Evolutionary conservation across 2,797 vertebrate species (phyloP).

Genomic region (Eutrigla gurnardus): DNA sequence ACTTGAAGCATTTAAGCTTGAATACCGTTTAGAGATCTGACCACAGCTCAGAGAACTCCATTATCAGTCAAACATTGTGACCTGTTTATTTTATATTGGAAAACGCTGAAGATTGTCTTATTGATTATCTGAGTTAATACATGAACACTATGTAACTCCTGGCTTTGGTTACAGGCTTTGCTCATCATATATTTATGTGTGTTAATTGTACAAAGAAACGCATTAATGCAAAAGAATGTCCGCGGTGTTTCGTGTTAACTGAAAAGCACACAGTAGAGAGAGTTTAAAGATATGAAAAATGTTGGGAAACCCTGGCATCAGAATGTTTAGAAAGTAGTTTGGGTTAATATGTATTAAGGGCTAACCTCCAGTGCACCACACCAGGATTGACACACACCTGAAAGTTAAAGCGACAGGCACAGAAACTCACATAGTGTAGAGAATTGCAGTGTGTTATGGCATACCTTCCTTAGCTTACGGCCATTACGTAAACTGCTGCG

Average conservation of each 20-base stretch:
- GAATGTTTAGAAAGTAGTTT: conserved; percentile 35
- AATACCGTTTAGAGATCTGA: conserved; percentile 12
- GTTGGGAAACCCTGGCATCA: not conserved
- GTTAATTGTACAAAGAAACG: conserved; percentile 11
- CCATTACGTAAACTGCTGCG: conserved; percentile 36
- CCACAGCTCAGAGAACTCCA: conserved; percentile 17
- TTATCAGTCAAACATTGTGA: not conserved
- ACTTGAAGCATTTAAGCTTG: conserved; percentile 17
- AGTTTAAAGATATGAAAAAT: conserved; percentile 22
- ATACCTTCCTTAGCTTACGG: conserved; percentile 12
- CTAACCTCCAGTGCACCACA: conserved; percentile 57
- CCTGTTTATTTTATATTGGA: conserved; percentile 1
- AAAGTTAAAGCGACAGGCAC: conserved; percentile 25
- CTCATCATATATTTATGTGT: not conserved
- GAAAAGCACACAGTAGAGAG: conserved; percentile 65
- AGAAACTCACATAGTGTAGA: conserved; percentile 14
- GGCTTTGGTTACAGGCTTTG: conserved; percentile 22
- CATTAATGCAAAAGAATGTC: conserved; percentile 24
- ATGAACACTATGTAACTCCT: conserved; percentile 2
- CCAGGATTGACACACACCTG: conserved; percentile 18
- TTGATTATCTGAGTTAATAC: conserved; percentile 14
- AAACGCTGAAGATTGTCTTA: not conserved
- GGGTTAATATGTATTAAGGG: conserved; percentile 62
- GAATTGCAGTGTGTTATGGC: conserved; percentile 22
- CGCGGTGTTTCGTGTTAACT: conserved; percentile 32